Conservation (phyloP, 2,113 vertebrate genomes). For the Lophius piscatorius region DNA sequence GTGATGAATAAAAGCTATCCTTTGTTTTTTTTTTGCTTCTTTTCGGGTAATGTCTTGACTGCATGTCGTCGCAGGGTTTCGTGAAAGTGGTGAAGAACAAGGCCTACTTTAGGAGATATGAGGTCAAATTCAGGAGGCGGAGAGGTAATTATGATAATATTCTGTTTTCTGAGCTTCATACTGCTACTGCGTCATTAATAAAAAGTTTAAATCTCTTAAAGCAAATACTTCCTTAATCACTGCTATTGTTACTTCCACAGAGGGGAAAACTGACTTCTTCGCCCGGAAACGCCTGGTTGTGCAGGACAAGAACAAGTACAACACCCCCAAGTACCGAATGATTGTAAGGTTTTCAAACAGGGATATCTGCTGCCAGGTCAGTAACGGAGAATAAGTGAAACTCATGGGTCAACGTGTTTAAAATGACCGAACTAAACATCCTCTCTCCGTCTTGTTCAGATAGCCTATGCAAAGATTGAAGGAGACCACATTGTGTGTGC, state of each 20-base stretch:
- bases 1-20: not conserved
- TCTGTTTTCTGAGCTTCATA: rapidly evolving
- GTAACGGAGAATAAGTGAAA: not conserved
- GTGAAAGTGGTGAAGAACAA: constrained; percentile 99
- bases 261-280: constrained; percentile 98
- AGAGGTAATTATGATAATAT: constrained; percentile 80
- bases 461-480: constrained; percentile 97
- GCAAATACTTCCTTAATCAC: rapidly evolving
- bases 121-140: constrained; percentile 97
- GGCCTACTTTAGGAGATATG: constrained; percentile 98
- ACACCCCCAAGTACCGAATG: constrained; percentile 97
- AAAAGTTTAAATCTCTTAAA: not conserved
- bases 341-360: constrained; percentile 96
- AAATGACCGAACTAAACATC: not conserved
- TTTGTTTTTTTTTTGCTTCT: too few relatives aligned
- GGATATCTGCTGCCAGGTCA: constrained; percentile 97
- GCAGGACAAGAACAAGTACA: constrained; percentile 99
- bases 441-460: constrained; percentile 70
- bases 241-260: constrained; percentile 64
- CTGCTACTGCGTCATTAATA: not conserved
- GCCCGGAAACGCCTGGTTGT: constrained; percentile 96
- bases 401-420: not conserved
- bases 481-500: constrained; percentile 96
- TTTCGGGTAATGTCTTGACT: not conserved
- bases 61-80: constrained; percentile 84